Evolutionary conservation across 2,797 vertebrate species (phyloP).

Genomic region (Alosa sapidissima): DNA sequence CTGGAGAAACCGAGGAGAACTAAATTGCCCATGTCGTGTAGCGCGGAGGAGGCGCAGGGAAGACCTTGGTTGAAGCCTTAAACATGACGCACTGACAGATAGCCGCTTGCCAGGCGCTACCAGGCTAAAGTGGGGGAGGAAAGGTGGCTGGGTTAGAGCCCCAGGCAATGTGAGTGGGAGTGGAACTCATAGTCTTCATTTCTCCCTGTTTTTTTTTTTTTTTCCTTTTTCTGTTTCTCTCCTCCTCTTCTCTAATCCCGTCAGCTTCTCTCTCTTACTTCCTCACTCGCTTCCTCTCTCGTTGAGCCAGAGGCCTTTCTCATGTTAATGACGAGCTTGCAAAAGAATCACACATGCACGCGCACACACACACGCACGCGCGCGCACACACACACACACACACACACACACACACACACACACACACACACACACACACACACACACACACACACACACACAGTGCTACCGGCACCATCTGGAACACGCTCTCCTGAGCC

Average conservation of each 20-base stretch:
- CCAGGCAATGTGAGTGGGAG: conserved; percentile 17
- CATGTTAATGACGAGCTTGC: conserved; percentile 72
- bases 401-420: background rate
- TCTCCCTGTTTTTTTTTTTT: background rate
- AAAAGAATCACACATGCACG: conserved; percentile 55
- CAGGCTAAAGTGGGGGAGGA: conserved; percentile 15
- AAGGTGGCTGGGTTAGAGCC: conserved; percentile 29
- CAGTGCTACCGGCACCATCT: conserved; percentile 46
- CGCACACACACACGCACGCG: background rate
- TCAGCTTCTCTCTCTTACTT: conserved; percentile 40
- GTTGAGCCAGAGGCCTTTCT: conserved; percentile 63
- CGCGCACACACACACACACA: background rate
- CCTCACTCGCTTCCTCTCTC: conserved; percentile 52
- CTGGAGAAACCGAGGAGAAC: background rate
- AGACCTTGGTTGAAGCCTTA: conserved; percentile 23
- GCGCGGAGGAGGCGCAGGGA: conserved; percentile 4
- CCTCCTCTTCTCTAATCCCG: conserved; percentile 14
- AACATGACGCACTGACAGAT: conserved; percentile 8
- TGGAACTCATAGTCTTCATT: conserved; percentile 16
- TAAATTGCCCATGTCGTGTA: conserved; percentile 23
- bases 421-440: background rate
- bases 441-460: conserved; percentile 25
- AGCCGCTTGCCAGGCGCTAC: background rate
- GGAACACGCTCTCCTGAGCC: conserved; percentile 52
- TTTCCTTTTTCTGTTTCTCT: background rate